phyloP scores from a whole-genome alignment of 2,113 vertebrate species.

The Anoplopoma fimbria region DNA sequence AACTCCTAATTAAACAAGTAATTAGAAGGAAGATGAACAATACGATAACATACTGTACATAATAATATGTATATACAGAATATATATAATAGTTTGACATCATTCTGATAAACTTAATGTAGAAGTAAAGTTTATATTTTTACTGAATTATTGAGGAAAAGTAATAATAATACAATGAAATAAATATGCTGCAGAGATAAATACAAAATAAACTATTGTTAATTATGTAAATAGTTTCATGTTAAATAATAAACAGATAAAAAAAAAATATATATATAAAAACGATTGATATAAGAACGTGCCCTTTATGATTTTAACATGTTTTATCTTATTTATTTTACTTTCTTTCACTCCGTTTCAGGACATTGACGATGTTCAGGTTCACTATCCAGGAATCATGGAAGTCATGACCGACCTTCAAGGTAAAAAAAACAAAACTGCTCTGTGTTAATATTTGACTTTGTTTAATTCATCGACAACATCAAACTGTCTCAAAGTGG shows the following conservation, averaged over 20 bases:
- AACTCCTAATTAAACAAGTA: not conserved
- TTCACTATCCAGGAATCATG: conserved; percentile 93
- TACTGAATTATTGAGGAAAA: not conserved
- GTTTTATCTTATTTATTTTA: not conserved
- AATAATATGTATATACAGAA: too few species aligned
- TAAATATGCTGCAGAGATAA: too few species aligned
- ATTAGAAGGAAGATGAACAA: too few species aligned
- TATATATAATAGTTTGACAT: not conserved
- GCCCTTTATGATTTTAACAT: not conserved
- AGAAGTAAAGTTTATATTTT: not conserved
- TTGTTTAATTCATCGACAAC: not conserved
- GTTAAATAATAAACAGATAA: too few species aligned
- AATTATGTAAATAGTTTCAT: too few species aligned
- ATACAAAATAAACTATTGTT: too few species aligned
- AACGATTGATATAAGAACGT: not conserved
- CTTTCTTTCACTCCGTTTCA: conserved; percentile 67
- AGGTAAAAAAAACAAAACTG: conserved; percentile 87
- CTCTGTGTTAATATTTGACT: not conserved
- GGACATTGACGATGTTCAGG: conserved; percentile 94
- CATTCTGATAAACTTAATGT: not conserved
- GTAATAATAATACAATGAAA: not conserved
- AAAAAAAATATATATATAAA: not conserved
- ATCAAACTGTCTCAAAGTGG: not conserved
- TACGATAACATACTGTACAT: too few species aligned
- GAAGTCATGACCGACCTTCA: conserved; percentile 94